Base-by-base conservation (phyloP, 2,113 vertebrate species). In the Nettapus auritus region DNA sequence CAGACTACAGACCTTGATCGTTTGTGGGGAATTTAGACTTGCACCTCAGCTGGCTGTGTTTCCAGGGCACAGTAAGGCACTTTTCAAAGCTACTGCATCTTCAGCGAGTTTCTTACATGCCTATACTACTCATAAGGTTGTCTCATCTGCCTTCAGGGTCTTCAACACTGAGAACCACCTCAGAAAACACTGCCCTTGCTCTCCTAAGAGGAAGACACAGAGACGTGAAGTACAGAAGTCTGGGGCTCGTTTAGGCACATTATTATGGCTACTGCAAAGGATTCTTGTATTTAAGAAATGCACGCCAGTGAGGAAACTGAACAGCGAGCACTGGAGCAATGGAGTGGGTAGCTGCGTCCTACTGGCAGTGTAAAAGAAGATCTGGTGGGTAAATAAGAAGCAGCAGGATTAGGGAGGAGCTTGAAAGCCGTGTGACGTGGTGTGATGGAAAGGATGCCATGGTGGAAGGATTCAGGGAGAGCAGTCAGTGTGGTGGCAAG, bases 41-140 rank as follows among this genome's bases (percentile, higher is more conserved):
- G 57, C 42, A 73, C n/a, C 82, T 93, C 78, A 55, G 50, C 53
- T 94, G 82, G 36, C 40, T 48, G 31, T 2, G 1, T 15, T 15
- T 82, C 73, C 1, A 1, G 70, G 75, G 34, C 59, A 64, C 48
- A 66, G 33, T 0, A 0, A 28, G 33, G 44, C 20, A 36, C 36
- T 79, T 79, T 70, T 86, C 42, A 60, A 78, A 36, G 38, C 34
- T 78, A 5, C 52, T 60, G 52, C 31, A 17, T 86, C 70, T 76
- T 92, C 82, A 46, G 55, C 28, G 42, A 85, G 19, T 59, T 59
- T 76, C 19, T 50, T 8, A 2, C 55, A 28, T 4, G 6, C 59
- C 80, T 69, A 56, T 82, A 76, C 31, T 62, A 50, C 42, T 25
- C 13, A 7, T 11, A 63, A 55, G 8, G 14, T 36, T 63, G 36